Percentiles rank a stretch among this genome's conserved stretches.
phyloP scores from a whole-genome alignment of 2,797 vertebrate genomes.

The Catharus ustulatus region DNA sequence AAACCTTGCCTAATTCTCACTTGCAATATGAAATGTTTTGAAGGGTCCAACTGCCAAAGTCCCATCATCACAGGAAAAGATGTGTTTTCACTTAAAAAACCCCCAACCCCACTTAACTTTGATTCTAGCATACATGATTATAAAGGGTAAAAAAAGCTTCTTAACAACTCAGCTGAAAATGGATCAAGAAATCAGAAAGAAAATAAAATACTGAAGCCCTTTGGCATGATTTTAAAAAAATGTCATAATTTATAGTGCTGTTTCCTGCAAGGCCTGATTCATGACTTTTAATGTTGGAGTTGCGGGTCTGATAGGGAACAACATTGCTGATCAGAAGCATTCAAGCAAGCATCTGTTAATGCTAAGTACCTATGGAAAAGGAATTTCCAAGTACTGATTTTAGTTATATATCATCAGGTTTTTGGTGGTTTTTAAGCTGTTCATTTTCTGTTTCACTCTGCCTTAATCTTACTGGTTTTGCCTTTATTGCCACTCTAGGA shows the following conservation, averaged over 20 bases:
- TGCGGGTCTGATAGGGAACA: constrained; percentile 5
- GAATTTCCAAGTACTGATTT: constrained; percentile 24
- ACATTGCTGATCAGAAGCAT: constrained; percentile 21
- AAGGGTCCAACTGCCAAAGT: not conserved
- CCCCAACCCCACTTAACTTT: not conserved
- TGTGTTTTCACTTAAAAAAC: not conserved
- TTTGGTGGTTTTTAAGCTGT: not conserved
- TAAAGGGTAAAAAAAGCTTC: not conserved
- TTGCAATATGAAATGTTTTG: not conserved
- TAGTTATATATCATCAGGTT: not conserved
- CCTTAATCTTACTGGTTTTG: not conserved
- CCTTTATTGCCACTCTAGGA: not conserved
- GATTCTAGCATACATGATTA: not conserved
- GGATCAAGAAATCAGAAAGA: not conserved
- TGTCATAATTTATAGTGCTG: not conserved
- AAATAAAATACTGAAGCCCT: not conserved
- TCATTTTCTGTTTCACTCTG: not conserved
- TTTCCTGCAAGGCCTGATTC: not conserved
- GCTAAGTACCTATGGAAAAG: constrained; percentile 27
- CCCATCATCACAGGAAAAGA: not conserved
- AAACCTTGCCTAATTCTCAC: not conserved
- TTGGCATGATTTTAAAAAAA: not conserved
- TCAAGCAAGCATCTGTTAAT: constrained; percentile 21
- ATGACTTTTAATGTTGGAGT: not conserved
- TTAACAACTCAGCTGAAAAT: not conserved